These are phyloP conservation scores for Ctenosaura bakeri DNA, from an alignment of 2,797 vertebrate genomes.

Conservation along the genomic window DNA sequence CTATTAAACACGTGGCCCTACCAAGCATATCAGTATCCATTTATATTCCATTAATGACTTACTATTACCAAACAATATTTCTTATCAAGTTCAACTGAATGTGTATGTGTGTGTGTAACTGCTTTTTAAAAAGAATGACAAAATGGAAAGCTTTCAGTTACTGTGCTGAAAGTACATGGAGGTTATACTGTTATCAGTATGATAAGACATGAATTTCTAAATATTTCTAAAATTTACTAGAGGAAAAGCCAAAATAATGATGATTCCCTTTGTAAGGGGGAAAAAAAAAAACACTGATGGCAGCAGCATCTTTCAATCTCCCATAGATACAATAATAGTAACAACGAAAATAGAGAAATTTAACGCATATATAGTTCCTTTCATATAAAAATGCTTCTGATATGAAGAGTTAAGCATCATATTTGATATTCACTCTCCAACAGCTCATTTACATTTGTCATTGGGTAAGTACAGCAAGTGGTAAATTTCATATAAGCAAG, in stretches of 20 bases:
- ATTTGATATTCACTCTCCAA: too few species aligned
- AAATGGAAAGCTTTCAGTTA: neutral
- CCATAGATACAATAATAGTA: too few species aligned
- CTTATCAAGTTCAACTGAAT: conserved; percentile 20
- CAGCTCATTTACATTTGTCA: too few species aligned
- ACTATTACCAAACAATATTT: neutral
- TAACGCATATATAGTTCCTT: too few species aligned
- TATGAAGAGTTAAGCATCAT: too few species aligned
- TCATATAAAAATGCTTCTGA: too few species aligned
- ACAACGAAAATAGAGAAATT: too few species aligned
- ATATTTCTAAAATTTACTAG: neutral
- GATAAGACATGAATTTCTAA: neutral
- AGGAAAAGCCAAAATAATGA: neutral
- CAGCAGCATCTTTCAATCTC: too few species aligned
- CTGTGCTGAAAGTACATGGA: neutral
- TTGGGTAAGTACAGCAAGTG: too few species aligned
- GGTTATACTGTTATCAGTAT: neutral
- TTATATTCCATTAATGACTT: conserved; percentile 18
- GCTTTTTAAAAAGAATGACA: neutral
- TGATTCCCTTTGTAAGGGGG: too few species aligned
- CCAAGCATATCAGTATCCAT: conserved; percentile 19
- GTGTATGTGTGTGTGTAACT: neutral
- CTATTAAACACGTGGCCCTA: conserved; percentile 7
- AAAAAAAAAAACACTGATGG: too few species aligned
- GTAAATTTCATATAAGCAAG: too few species aligned